Percentiles rank a stretch among this genome's conserved stretches.
Evolutionary conservation across 2,888 invertebrate genomes (phyloP).

Genomic region (Dioctria rufipes): DNA sequence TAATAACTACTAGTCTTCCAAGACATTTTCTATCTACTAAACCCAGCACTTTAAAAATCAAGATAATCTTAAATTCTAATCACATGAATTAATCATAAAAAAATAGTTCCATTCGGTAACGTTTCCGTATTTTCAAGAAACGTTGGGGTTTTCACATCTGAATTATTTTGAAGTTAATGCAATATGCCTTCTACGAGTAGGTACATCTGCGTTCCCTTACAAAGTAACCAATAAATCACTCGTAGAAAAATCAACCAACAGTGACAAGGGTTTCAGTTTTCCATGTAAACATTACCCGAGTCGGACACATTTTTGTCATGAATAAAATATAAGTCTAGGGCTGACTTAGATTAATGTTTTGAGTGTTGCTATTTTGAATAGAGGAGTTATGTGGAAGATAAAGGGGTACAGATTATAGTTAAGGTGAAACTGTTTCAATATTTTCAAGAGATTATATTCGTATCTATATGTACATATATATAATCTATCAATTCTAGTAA

Average conservation of each 20-base stretch:
- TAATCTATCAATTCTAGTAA: no score
- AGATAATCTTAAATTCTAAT: no score
- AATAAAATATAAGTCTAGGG: conserved; percentile 28
- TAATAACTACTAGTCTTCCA: no score
- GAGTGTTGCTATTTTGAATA: neutral
- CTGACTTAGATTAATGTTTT: neutral
- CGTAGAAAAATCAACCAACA: conserved; percentile 15
- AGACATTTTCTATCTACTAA: no score
- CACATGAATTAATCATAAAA: no score
- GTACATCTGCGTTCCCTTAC: neutral
- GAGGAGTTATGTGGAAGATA: neutral
- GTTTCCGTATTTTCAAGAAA: no score
- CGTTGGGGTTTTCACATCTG: neutral
- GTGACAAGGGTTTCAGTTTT: conserved; percentile 37
- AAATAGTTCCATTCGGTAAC: no score
- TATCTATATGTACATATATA: no score
- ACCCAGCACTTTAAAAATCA: no score
- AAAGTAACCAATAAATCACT: conserved; percentile 22
- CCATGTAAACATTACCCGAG: conserved; percentile 6
- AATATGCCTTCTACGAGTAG: neutral
- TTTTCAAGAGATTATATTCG: no score
- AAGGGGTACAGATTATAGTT: neutral
- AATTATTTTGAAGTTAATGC: neutral
- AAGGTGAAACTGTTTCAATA: no score
- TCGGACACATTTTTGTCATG: conserved; percentile 23